Base-by-base conservation (phyloP, 1,140 invertebrate species). In the Cryptotermes secundus region DNA sequence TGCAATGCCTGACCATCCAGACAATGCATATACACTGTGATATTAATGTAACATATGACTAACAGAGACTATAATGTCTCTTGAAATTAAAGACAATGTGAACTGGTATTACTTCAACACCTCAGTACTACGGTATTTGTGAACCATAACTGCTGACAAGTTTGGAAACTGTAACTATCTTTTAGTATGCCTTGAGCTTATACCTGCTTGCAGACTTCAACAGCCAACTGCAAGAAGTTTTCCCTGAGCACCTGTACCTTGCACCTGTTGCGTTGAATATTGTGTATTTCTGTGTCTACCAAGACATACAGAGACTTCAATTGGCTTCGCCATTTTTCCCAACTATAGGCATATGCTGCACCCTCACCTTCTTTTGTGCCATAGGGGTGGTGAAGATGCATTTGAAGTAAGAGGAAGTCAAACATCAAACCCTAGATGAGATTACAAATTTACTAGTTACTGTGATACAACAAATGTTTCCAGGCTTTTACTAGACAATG, bases 381-480 rank as follows among this genome's bases (percentile, higher is more conserved):
- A 31, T 87, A 80, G 2, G 89, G 89, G 86, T 89, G 88, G 85
- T 90, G 89, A 79, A 89, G 84, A 85, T 87, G 83, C 34, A 89
- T 83, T 89, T 89, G 88, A 7, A 88, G 81, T 2, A 88, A 83
- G n/a, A 87, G 86, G 86, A 88, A 88, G 81, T 88, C 85, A 22
- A 86, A 86, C 14, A 84, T 24, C 24, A 84, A 79, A 65, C 84
- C 45, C 84, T 84, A 38, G 1, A 84, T 31, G 3, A 84, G 38
- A 84, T 34, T 42, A 89, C 87, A 36, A 89, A 90, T 72, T 14
- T 88, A 82, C 31, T 24, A 16, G 0, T 81, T 0, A 81, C 22
- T 24, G 10, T 34, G 10, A 34, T 81, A 6, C 34, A 81, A 6
- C 4, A 81, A 22, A n/a, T 35, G 26, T 36, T 81, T 38, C 34